A percentile compares a stretch with the other conserved stretches of the same genome.
These are phyloP conservation scores for Carassius carassius DNA, from an alignment of 2,113 vertebrate genomes.

Conservation along the genomic window DNA sequence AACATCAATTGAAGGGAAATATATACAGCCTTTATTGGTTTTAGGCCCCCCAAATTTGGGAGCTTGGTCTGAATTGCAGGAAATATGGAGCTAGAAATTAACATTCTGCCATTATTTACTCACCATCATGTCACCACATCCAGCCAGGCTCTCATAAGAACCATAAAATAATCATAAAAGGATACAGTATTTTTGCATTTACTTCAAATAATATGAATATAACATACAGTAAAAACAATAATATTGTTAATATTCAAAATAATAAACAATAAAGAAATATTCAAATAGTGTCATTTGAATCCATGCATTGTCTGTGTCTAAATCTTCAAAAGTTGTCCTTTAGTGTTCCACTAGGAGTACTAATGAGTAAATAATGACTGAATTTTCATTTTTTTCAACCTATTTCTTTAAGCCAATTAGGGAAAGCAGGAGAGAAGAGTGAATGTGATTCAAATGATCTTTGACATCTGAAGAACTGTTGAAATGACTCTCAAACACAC, in stretches of 20 bases:
- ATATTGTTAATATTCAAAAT: too few relatives aligned
- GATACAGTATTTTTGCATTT: not conserved
- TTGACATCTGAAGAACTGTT: slow-evolving; percentile 24
- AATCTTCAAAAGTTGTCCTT: not conserved
- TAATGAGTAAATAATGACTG: not conserved
- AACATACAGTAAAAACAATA: too few relatives aligned
- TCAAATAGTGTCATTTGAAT: not conserved
- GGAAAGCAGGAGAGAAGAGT: not conserved
- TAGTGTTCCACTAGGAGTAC: not conserved
- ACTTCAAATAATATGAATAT: not conserved
- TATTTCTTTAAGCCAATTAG: not conserved
- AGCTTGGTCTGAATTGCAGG: not conserved
- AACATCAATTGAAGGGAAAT: slow-evolving; percentile 49
- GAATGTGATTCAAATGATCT: slow-evolving; percentile 26
- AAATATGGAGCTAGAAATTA: not conserved
- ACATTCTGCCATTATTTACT: not conserved
- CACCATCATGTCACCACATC: not conserved
- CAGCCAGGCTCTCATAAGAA: not conserved
- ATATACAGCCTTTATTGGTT: not conserved
- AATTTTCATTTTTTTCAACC: not conserved
- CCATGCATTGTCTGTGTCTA: not conserved
- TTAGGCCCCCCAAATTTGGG: not conserved
- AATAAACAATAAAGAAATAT: too few relatives aligned
- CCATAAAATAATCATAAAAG: not conserved
- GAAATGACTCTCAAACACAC: not conserved